Base-by-base conservation (phyloP, 2,888 invertebrate genomes). In the Dorcus hopei region DNA sequence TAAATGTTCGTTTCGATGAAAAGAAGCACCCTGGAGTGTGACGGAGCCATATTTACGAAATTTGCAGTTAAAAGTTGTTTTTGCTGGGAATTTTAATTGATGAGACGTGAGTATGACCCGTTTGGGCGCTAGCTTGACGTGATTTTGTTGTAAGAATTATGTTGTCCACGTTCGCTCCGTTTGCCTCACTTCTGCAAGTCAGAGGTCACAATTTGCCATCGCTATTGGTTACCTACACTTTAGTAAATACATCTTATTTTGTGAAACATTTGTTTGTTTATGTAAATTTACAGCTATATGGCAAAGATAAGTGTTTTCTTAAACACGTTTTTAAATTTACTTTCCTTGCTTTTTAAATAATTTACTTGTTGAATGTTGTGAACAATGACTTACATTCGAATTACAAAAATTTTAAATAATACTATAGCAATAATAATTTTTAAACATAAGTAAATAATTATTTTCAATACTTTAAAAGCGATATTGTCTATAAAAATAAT, bases 1-100 rank as follows among this genome's bases (percentile, higher is more conserved):
- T 55, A 53, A 49, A 56, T 40, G 49, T 23, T 52, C 59, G 45
- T 47, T 14, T 52, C 48, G 26, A 39, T 53, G 14, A 49, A 42
- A 47, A 43, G 16, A 58, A 55, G 54, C 52, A 53, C 52, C 53
- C 39, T 53, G 23, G 53, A 52, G 59, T 57, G 54, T 78, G 78
- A 80, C 80, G 83, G 84, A 84, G 85, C 85, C 85, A 85, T 85
- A 85, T 85, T 85, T 85, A 84, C 80, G 81, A 74, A 73, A 72
- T 73, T 71, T 71, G 68, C 70, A 70, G 68, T 71, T 65, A 70
- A 70, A 69, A 70, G 66, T 65, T 66, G 49, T 68, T 70, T 66
- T 65, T 65, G 66, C 62, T 61, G 14, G 42, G 65, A 50, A 59
- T 62, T 68, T 69, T 70, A 67, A 68, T 70, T 64, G 72, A 72